Conservation (phyloP, 2,797 vertebrate species). For the Myripristis jacobus region DNA sequence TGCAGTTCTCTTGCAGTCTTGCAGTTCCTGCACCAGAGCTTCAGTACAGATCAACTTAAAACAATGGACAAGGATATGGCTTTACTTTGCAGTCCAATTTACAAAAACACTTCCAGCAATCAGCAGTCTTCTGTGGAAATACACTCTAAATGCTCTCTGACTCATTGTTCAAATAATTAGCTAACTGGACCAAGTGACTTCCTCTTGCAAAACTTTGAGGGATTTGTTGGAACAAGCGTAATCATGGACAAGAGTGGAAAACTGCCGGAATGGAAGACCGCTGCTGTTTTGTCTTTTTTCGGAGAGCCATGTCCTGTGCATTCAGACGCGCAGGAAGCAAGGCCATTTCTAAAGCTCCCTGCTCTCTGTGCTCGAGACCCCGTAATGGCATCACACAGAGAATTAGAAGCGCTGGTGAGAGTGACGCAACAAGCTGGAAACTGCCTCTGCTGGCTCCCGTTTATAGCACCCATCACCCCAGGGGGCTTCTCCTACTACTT, state of each 20-base stretch:
- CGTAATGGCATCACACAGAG: constrained; percentile 34
- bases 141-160: constrained; percentile 37
- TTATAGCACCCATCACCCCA: constrained; percentile 29
- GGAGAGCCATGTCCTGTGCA: constrained; percentile 8
- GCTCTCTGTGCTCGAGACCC: constrained; percentile 8
- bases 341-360: constrained; percentile 6
- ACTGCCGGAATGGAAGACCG: constrained; percentile 29
- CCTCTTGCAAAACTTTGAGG: constrained; percentile 24
- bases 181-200: constrained; percentile 36
- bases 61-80: constrained; percentile 26
- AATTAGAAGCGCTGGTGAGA: constrained; percentile 40
- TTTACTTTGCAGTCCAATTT: constrained; percentile 29
- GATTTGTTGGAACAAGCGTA: constrained; percentile 32
- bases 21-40: constrained; percentile 32
- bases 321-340: constrained; percentile 29
- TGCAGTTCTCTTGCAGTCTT: too few relatives aligned
- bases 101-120: constrained; percentile 47
- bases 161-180: constrained; percentile 47
- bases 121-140: constrained; percentile 26
- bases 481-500: constrained; percentile 29
- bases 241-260: constrained; percentile 40
- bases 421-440: constrained; percentile 81
- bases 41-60: constrained; percentile 20
- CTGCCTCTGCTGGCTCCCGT: constrained; percentile 35
- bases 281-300: constrained; percentile 7